Base-by-base conservation (phyloP, 2,888 invertebrate genomes). In the Metacarcinus magister region DNA sequence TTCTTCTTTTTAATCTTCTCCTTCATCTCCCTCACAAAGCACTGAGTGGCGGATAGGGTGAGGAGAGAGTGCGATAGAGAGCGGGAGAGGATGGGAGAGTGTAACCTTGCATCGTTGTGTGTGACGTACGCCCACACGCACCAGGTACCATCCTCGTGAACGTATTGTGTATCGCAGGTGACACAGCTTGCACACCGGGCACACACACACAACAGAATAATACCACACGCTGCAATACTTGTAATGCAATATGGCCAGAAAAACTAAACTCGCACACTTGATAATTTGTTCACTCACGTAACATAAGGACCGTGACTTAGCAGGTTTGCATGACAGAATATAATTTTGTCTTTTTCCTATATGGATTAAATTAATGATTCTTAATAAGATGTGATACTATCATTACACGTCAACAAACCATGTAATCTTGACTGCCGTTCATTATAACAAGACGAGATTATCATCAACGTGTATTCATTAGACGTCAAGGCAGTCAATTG, bases 111-210 rank as follows among this genome's bases (percentile, higher is more conserved):
- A 87, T 39, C 32, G 87, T 32, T 39, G n/a, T 39, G 87, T 60
- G 60, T 60, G n/a, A 16, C 39, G 39, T n/a, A 87, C 87, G 32
- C 87, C 87, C 16, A 87, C 87, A 19, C 87, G 16, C 32, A 39
- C 39, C 87, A 87, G 87, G n/a, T n/a, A 87, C 87, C 87, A 87
- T 87, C 87, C 39, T 87, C 13, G 87, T 87, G 87, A 87, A 87
- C 39, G 87, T 87, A 87, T 87, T 39, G 75, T n/a, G 39, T 39
- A 87, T 39, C n/a, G n/a, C 87, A 39, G 87, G 87, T 87, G 87
- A 32, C 87, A 87, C 87, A 87, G n/a, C 87, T 87, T 87, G 13
- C 39, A 10, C n/a, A 39, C 87, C 13, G 39, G 39, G 39, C 32
- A 87, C n/a, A n/a, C n/a, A n/a, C n/a, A 32, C 39, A 39, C 87